Base-by-base conservation (phyloP, 2,113 vertebrate genomes). In the Leucoraja erinaceus region DNA sequence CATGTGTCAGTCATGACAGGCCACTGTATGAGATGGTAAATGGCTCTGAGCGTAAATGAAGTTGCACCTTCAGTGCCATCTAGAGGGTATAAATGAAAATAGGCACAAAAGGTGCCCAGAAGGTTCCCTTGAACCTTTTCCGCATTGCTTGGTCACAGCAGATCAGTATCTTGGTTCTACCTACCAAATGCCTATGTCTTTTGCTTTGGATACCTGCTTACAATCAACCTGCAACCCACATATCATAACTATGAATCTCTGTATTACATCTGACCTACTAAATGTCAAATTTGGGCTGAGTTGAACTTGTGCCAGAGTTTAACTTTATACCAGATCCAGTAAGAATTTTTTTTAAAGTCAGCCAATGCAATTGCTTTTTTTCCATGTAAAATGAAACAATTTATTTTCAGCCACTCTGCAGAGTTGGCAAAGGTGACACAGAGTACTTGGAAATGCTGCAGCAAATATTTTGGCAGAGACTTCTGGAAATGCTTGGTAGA, bases 351-450 rank as follows among this genome's bases (percentile, higher is more conserved):
- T 5, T 18, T 38, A 38, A 38, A 81, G 28, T 54, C 78, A 9
- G 78, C 54, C 78, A 81, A 22, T 1, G 20, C 47, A 22, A 56
- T 81, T 81, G 38, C 54, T 81, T 38, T 81, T 81, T 81, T 18
- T 38, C 16, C 11, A 25, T 81, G 56, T 25, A 47, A 81, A 22
- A 56, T 81, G 3, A 56, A 81, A 47, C 20, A 54, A 8, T 81
- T 81, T 81, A 81, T 54, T 81, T 81, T 22, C 8, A 56, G 78
- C 56, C 78, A 47, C 18, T 81, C 78, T 81, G 78, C 78, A 81
- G 38, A 54, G 38, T 81, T 81, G 78, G 20, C 78, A 56, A 56
- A 22, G 78, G 78, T 81, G 78, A 22, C 38, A 54, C 38, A 25
- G 77, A 75, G 75, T 33, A 77, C 10, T 14, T 77, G 31, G 75